Conservation (phyloP, 2,113 vertebrate genomes). For the Lamprologus callipterus region DNA sequence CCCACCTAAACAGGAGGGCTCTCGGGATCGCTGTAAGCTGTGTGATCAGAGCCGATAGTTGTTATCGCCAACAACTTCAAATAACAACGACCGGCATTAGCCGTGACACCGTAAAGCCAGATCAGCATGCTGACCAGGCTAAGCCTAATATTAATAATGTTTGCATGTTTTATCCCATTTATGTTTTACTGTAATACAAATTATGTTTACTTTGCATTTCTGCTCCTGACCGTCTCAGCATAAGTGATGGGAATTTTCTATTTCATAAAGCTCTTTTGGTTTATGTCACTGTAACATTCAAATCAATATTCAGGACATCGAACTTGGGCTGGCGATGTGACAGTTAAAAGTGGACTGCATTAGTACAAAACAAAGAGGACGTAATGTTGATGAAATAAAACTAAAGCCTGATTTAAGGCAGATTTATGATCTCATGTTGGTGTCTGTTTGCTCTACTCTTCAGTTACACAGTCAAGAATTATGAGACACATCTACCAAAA, state of each 20-base stretch:
- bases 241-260: background rate
- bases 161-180: background rate
- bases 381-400: background rate
- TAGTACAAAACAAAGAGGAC: background rate
- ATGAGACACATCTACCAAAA: background rate
- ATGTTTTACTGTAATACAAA: background rate
- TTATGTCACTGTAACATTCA: background rate
- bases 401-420: background rate
- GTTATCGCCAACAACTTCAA: background rate
- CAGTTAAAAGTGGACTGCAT: background rate
- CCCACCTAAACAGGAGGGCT: slow-evolving; percentile 33
- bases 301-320: background rate
- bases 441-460: background rate
- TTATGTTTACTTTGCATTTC: background rate
- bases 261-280: background rate
- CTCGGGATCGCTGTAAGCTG: background rate
- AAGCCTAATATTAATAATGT: background rate
- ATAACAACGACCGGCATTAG: background rate
- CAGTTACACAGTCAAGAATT: background rate
- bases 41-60: background rate
- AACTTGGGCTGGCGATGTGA: background rate
- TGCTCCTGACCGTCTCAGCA: background rate
- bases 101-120: background rate
- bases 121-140: background rate
- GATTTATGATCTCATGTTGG: background rate